Conservation (phyloP, 2,113 vertebrate genomes). For the Octodon degus region DNA sequence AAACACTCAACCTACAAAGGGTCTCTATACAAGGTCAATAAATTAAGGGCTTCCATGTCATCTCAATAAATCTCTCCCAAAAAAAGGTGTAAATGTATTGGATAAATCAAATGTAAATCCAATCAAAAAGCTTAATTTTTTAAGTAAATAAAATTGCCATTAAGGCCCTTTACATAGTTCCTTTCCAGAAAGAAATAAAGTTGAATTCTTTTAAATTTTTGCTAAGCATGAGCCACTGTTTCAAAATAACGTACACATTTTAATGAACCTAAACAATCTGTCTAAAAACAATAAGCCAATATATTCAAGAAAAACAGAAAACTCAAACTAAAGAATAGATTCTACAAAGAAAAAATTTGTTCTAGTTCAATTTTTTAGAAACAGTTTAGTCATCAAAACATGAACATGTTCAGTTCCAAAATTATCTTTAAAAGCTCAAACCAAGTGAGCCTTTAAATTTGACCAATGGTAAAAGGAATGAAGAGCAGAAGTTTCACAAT, state of each 20-base stretch:
- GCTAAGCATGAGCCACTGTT: neutral
- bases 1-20: neutral
- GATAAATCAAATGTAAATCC: neutral
- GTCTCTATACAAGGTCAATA: constrained; percentile 2
- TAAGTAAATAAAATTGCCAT: constrained; percentile 25
- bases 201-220: constrained; percentile 28
- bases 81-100: neutral
- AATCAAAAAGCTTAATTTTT: constrained; percentile 38
- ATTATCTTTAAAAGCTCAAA: constrained; percentile 45
- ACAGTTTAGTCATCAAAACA: constrained; percentile 38
- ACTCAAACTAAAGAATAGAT: constrained; percentile 9
- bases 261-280: constrained; percentile 10
- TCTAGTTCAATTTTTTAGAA: constrained; percentile 13
- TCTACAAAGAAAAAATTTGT: neutral
- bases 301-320: constrained; percentile 27
- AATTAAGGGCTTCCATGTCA: constrained; percentile 8
- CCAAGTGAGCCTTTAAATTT: constrained; percentile 8
- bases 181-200: constrained; percentile 7
- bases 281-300: neutral
- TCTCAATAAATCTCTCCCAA: constrained; percentile 14
- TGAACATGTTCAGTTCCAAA: neutral
- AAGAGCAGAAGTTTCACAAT: neutral
- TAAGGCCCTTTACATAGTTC: neutral
- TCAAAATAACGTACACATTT: neutral
- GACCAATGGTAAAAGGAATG: constrained; percentile 13